Conservation (phyloP, 1,140 invertebrate species). For the Coelopa frigida region DNA sequence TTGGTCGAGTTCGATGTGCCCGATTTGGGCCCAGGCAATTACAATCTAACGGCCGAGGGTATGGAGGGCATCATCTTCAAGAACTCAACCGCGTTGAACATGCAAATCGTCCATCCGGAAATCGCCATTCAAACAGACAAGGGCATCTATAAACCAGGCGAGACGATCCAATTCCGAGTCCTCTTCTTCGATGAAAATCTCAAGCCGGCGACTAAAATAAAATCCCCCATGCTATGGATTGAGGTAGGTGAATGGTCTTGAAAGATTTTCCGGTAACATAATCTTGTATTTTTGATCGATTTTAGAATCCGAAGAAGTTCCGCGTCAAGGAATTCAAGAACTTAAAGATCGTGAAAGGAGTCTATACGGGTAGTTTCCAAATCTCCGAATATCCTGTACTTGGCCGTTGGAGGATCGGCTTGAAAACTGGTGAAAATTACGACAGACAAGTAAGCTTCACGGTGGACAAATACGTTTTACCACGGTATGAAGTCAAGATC, state of each 20-base stretch:
- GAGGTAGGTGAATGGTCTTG: constrained; percentile 6
- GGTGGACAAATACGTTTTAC: constrained; percentile 81
- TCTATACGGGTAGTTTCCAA: constrained; percentile 63
- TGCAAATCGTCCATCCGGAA: constrained; percentile 57
- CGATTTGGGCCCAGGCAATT: constrained; percentile 67
- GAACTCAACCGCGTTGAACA: constrained; percentile 87
- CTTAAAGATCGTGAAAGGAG: constrained; percentile 61
- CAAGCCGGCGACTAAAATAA: constrained; percentile 60
- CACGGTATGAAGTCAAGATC: constrained; percentile 83
- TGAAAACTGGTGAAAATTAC: constrained; percentile 19
- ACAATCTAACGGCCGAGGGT: constrained; percentile 67
- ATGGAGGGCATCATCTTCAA: constrained; percentile 77
- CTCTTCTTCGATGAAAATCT: constrained; percentile 71
- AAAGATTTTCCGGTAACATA: no score
- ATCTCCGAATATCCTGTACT: constrained; percentile 76
- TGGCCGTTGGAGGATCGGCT: constrained; percentile 70
- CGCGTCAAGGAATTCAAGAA: constrained; percentile 69
- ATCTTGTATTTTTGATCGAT: not conserved
- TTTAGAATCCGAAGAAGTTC: constrained; percentile 58
- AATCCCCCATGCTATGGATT: constrained; percentile 51
- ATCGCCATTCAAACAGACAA: constrained; percentile 92
- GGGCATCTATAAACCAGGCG: constrained; percentile 84
- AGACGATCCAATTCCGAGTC: constrained; percentile 77
- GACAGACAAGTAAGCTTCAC: constrained; percentile 31
- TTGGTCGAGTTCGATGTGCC: constrained; percentile 67